phyloP scores from a whole-genome alignment of 2,113 vertebrate genomes.

The Pipa parva region DNA sequence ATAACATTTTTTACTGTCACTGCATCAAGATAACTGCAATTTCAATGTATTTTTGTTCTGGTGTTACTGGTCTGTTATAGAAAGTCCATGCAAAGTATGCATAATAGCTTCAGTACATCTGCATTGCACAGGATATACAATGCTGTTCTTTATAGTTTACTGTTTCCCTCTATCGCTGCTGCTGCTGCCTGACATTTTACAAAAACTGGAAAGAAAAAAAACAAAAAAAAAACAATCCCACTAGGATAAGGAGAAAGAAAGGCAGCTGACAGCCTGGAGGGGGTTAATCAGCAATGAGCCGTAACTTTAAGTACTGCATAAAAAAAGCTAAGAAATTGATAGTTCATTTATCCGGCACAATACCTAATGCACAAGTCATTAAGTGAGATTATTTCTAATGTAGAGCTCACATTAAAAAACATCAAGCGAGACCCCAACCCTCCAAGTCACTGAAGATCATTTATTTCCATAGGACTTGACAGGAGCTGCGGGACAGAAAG shows the following conservation, averaged over 20 bases:
- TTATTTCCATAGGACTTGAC: slow-evolving; percentile 27
- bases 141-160: too few relatives aligned
- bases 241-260: slow-evolving; percentile 25
- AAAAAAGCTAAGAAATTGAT: slow-evolving; percentile 98
- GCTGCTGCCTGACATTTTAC: slow-evolving; percentile 1
- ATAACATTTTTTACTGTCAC: too few relatives aligned
- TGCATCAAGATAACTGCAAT: too few relatives aligned
- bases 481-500: slow-evolving; percentile 6
- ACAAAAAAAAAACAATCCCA: not conserved
- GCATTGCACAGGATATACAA: too few relatives aligned
- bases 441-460: slow-evolving; percentile 33
- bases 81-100: too few relatives aligned
- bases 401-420: slow-evolving; percentile 74
- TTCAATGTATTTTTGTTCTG: too few relatives aligned
- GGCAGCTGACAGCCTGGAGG: slow-evolving; percentile 56
- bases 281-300: slow-evolving; percentile 98
- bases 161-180: too few relatives aligned
- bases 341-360: slow-evolving; percentile 93
- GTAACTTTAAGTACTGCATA: slow-evolving; percentile 99
- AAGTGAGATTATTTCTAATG: slow-evolving; percentile 94
- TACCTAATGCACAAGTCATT: slow-evolving; percentile 96
- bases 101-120: too few relatives aligned
- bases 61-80: too few relatives aligned
- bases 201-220: not conserved
- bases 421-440: slow-evolving; percentile 42